phyloP scores from a whole-genome alignment of 2,797 vertebrate species.

The Bradypodion ventrale region DNA sequence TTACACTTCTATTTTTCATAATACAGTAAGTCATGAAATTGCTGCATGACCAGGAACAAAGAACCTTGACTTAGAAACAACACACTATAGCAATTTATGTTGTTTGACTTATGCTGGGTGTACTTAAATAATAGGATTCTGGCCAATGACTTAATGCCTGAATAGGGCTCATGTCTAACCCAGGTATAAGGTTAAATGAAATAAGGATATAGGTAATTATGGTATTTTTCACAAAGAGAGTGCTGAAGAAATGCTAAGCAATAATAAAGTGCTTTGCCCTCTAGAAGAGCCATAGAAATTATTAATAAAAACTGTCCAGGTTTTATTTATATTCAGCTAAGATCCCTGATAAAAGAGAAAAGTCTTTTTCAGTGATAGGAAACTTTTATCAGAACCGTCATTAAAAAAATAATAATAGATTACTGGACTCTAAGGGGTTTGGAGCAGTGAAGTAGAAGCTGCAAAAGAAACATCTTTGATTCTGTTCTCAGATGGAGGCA shows the following conservation, averaged over 20 bases:
- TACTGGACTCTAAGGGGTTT: slow-evolving; percentile 3
- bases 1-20: too few species aligned
- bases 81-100: too few species aligned
- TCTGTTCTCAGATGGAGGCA: slow-evolving; percentile 9
- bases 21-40: too few species aligned
- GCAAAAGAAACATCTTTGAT: slow-evolving; percentile 21
- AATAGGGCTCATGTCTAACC: neutral
- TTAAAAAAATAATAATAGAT: slow-evolving; percentile 25
- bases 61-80: too few species aligned
- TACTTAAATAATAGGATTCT: too few species aligned
- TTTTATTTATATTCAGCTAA: slow-evolving; percentile 5
- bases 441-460: neutral
- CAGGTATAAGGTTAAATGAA: neutral
- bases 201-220: slow-evolving; percentile 7
- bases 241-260: neutral
- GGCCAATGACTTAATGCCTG: neutral
- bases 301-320: slow-evolving; percentile 11
- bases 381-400: slow-evolving; percentile 11
- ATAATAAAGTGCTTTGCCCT: neutral
- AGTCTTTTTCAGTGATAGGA: slow-evolving; percentile 13
- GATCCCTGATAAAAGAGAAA: slow-evolving; percentile 13
- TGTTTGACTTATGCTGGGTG: too few species aligned
- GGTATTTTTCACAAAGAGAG: neutral
- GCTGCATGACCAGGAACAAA: too few species aligned
- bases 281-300: slow-evolving; percentile 2